Base-by-base conservation (phyloP, 2,797 vertebrate genomes). In the Neosilurus mollespiculum region DNA sequence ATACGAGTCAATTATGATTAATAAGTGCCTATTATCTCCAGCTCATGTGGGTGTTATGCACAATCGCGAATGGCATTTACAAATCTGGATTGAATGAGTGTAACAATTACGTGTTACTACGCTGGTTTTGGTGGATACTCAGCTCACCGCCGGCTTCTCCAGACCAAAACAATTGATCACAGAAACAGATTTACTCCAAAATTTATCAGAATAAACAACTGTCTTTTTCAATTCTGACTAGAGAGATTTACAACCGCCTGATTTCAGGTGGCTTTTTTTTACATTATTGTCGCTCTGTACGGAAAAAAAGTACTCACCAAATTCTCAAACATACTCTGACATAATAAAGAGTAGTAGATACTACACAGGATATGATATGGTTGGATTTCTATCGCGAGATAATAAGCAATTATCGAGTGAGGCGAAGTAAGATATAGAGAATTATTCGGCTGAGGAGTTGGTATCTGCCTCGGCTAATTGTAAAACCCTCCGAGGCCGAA, bases 61-160 rank as follows among this genome's bases (percentile, higher is more conserved):
- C 78, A 81, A 86, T 76, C 87, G 83, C 78, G 79, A 76, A 88
- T 53, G 72, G 82, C 77, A 86, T 86, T 86, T 83, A 81, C 84
- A 85, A 86, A 86, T 86, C 85, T 88, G 84, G 84, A 84, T 82
- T 81, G 80, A 81, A 75, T 69, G 59, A 81, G 84, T 83, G 84
- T 88, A 86, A 88, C 84, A 88, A 87, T 87, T 84, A 87, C 78
- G 86, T 88, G 87, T 84, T 86, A 88, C 86, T 88, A 88, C 62
- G 61, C 66, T 34, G 69, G 51, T 80, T 87, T 88, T 53, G 66
- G 83, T 87, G 78, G 51, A 87, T 59, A 72, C 76, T 86, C 72
- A 14, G 76, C 66, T 86, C 59, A 62, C 61, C 76, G 71, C 86
- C 87, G 81, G 83, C 81, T 81, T 75, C 81, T 81, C 69, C 86